A percentile compares a stretch with the other conserved stretches of the same genome.
Conservation (phyloP, 2,113 vertebrate species). For the Oryzias melastigma region DNA sequence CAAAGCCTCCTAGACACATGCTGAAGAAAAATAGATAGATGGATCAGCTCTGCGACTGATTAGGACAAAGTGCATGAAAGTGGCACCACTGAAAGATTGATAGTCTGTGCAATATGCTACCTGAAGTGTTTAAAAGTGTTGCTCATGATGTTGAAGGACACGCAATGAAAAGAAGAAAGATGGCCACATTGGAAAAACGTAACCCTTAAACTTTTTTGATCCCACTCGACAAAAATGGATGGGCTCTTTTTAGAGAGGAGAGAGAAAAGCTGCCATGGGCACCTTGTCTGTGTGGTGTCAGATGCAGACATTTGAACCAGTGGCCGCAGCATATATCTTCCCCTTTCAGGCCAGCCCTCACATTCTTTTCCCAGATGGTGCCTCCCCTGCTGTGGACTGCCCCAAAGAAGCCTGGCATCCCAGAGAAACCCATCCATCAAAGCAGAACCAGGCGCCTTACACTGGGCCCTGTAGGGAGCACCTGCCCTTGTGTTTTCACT, state of each 20-base stretch:
- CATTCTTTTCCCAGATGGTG: slow-evolving; percentile 67
- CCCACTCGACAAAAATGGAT: slow-evolving; percentile 46
- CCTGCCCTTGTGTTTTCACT: slow-evolving; percentile 59
- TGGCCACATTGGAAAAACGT: slow-evolving; percentile 47
- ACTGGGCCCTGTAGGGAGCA: slow-evolving; percentile 47
- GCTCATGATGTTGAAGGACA: slow-evolving; percentile 9
- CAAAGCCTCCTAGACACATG: too few relatives aligned
- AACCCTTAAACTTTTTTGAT: slow-evolving; percentile 39
- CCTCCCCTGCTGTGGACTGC: slow-evolving; percentile 56
- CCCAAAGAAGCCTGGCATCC: slow-evolving; percentile 56
- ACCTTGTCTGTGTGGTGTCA: slow-evolving; percentile 38
- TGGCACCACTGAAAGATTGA: neutral
- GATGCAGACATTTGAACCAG: slow-evolving; percentile 61
- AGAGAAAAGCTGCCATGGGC: slow-evolving; percentile 50
- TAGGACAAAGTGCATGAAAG: neutral
- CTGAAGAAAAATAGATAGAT: too few relatives aligned
- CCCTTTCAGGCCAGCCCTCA: slow-evolving; percentile 52
- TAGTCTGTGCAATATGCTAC: slow-evolving; percentile 8
- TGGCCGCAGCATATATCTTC: slow-evolving; percentile 60
- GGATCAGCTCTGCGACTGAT: too few relatives aligned
- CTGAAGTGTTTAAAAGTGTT: slow-evolving; percentile 9
- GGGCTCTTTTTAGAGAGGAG: slow-evolving; percentile 36
- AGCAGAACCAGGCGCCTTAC: slow-evolving; percentile 23
- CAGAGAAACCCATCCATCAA: slow-evolving; percentile 65
- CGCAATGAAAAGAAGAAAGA: neutral